Evolutionary conservation across 2,888 invertebrate species (phyloP).

Genomic region (Scaptomyza parva): DNA sequence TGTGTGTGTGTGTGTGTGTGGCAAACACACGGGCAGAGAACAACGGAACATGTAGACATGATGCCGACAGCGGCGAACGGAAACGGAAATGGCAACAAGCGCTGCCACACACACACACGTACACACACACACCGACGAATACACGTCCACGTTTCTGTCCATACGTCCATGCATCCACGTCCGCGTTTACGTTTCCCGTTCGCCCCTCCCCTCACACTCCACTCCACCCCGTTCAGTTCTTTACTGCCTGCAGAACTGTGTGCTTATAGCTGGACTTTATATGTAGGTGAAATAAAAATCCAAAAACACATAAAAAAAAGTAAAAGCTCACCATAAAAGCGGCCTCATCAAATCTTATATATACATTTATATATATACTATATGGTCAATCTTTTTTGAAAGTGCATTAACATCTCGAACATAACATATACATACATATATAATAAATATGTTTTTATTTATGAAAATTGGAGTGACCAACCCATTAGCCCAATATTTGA

Average conservation of each 20-base stretch:
- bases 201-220: neutral
- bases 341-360: slow-evolving; percentile 16
- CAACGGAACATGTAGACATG: slow-evolving; percentile 71
- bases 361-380: neutral
- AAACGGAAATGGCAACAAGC: slow-evolving; percentile 80
- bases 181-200: neutral
- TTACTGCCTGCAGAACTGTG: slow-evolving; percentile 9
- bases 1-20: slow-evolving; percentile 22
- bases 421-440: neutral
- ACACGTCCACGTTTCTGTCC: slow-evolving; percentile 12
- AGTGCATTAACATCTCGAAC: slow-evolving; percentile 2
- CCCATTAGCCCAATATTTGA: neutral
- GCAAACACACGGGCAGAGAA: slow-evolving; percentile 42
- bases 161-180: neutral
- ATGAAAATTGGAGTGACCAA: neutral
- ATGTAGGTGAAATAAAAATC: slow-evolving; percentile 35
- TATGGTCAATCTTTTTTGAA: slow-evolving; percentile 3
- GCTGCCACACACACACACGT: slow-evolving; percentile 59
- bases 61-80: slow-evolving; percentile 67
- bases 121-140: too few species aligned
- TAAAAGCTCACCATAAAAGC: slow-evolving; percentile 29
- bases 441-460: neutral
- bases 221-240: neutral
- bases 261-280: neutral
- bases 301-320: slow-evolving; percentile 8